A percentile compares a stretch with the other conserved stretches of the same genome.
phyloP scores from a whole-genome alignment of 2,113 vertebrate genomes.

The Polyodon spathula region DNA sequence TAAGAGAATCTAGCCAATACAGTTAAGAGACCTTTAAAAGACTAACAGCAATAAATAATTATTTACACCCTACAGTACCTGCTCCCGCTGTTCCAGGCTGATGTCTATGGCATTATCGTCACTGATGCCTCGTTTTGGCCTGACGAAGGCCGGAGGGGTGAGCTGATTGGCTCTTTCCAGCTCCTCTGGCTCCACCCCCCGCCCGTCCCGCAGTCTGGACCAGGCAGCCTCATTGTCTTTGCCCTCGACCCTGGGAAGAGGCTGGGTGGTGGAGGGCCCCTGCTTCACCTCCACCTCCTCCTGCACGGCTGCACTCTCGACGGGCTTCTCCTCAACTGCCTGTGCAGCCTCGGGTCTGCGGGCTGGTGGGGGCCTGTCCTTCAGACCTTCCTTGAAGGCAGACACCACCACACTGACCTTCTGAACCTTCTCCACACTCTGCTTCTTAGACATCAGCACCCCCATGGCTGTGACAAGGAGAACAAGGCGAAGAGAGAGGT shows the following conservation, averaged over 20 bases:
- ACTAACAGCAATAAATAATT: too few relatives aligned
- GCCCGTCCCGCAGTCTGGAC: constrained; percentile 83
- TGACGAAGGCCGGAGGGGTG: constrained; percentile 71
- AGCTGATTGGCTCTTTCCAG: constrained; percentile 74
- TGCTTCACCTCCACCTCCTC: constrained; percentile 42
- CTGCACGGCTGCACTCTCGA: constrained; percentile 43
- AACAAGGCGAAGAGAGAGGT: constrained; percentile 8
- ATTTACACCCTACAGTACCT: too few relatives aligned
- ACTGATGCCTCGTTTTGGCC: constrained; percentile 73
- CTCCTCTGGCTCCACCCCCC: constrained; percentile 87
- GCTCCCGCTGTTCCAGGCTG: constrained; percentile 66
- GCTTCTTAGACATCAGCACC: constrained; percentile 92
- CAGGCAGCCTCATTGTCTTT: constrained; percentile 72
- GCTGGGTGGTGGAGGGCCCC: constrained; percentile 33
- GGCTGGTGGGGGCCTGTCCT: constrained; percentile 52
- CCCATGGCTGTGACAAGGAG: constrained; percentile 68
- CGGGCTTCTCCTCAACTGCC: constrained; percentile 39
- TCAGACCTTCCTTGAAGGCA: constrained; percentile 82
- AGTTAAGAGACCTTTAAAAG: too few relatives aligned
- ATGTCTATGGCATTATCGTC: constrained; percentile 76
- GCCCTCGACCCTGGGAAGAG: constrained; percentile 47
- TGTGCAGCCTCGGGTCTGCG: constrained; percentile 39
- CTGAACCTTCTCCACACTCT: constrained; percentile 95
- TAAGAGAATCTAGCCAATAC: too few relatives aligned
- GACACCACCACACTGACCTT: constrained; percentile 86